Base-by-base conservation (phyloP, 2,888 invertebrate genomes). In the Formica aserva region DNA sequence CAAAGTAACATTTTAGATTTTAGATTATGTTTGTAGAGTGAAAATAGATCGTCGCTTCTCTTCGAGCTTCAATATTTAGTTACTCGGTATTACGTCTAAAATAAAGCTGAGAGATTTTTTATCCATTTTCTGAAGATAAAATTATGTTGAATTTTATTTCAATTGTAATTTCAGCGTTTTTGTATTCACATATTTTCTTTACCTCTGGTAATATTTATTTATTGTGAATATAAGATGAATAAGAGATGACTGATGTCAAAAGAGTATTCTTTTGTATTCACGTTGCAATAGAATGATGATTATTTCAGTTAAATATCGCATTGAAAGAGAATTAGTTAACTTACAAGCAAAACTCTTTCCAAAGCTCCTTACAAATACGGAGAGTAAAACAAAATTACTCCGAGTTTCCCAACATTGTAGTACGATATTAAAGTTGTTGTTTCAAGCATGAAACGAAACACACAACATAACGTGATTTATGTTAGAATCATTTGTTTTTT, bases 341-440 rank as follows among this genome's bases (percentile, higher is more conserved):
- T 67, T 45, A 41, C 11, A 22, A 45, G 18, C 22, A 29, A 57
- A 22, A 78, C 22, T 69, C 48, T 52, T 52, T 52, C 18, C n/a
- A 78, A 60, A 69, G 57, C 67, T 29, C 22, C 38, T 41, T 15
- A 26, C 41, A 29, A 66, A 6, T 26, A 8, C 15, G 26, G 26
- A 18, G 26, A 26, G 15, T 18, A 26, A 69, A 78, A 60, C 6
- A 13, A 13, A 60, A 78, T 45, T 48, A 48, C 48, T 78, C 13
- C 35, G 60, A 71, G 71, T 78, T 78, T 60, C 26, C 60, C 45
- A 45, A 78, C 69, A 22, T 2, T 48, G 26, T 69, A 78, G 48
- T n/a, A 60, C 6, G 18, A 69, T 60, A 35, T 22, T 60, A 71
- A 78, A 62, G 15, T 67, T 57, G 26, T 69, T 71, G 48, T 71